These are phyloP conservation scores for Brachionus paranguensis DNA, from an alignment of 1,140 invertebrate species.

Conservation along the genomic window DNA sequence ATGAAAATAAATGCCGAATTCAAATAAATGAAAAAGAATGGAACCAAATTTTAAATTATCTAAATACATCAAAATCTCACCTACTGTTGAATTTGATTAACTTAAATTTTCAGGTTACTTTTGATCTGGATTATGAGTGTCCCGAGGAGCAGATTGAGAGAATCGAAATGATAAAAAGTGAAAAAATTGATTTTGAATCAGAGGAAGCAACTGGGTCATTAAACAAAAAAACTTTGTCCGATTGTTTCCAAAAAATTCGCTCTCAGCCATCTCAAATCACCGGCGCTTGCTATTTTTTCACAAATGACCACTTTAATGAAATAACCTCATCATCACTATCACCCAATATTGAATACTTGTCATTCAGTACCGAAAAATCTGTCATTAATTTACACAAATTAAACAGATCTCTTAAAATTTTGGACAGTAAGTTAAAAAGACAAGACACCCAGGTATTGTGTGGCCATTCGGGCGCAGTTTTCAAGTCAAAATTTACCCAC, in stretches of 20 bases:
- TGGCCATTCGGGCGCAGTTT: slow-evolving; percentile 69
- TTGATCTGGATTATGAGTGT: background rate
- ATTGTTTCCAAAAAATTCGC: background rate
- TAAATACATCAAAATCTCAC: background rate
- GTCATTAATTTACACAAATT: slow-evolving; percentile 15
- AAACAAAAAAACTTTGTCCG: background rate
- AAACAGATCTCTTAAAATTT: background rate
- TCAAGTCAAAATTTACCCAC: slow-evolving; percentile 64
- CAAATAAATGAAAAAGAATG: background rate
- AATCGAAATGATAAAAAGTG: background rate
- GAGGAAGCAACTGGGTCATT: background rate
- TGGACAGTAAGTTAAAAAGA: background rate
- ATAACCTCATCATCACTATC: slow-evolving; percentile 12
- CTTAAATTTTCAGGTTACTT: background rate
- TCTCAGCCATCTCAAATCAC: background rate
- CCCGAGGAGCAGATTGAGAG: background rate
- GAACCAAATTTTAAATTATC: background rate
- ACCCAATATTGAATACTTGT: background rate
- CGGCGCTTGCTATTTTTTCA: background rate
- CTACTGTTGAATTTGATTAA: background rate
- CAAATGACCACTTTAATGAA: background rate
- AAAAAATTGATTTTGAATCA: background rate
- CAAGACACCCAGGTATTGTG: slow-evolving; percentile 42
- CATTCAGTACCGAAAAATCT: background rate
- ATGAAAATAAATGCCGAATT: background rate